These are phyloP conservation scores for Exocentrus adspersus DNA, from an alignment of 2,888 invertebrate genomes.

Conservation along the genomic window DNA sequence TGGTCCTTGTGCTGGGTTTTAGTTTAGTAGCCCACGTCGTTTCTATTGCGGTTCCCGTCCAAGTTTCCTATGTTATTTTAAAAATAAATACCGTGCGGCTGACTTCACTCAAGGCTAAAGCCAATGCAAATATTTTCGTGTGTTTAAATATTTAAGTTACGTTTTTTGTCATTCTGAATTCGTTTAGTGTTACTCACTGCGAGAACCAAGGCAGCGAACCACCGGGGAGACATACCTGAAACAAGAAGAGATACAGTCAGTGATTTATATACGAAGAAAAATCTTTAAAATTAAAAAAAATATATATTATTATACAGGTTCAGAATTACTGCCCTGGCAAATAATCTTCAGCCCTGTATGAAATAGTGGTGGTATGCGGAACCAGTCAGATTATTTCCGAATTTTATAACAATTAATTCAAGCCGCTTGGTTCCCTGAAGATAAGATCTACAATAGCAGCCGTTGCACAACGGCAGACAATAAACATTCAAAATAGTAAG, in stretches of 20 bases:
- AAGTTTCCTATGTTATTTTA: neutral
- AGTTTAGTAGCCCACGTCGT: neutral
- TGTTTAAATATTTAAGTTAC: conserved; percentile 4
- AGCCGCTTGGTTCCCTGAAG: neutral
- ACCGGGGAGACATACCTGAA: conserved; percentile 24
- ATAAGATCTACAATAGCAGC: neutral
- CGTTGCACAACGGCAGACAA: conserved; percentile 4
- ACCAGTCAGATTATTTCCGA: neutral
- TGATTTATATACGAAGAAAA: too few relatives aligned
- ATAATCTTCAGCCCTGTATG: neutral
- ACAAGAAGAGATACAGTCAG: conserved; percentile 7
- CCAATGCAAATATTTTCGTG: conserved; percentile 27
- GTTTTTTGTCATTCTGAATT: conserved; percentile 9
- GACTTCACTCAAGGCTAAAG: conserved; percentile 20
- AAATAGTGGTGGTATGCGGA: neutral
- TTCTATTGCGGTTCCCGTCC: neutral
- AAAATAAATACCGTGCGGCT: conserved; percentile 15
- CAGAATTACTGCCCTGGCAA: neutral
- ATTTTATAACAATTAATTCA: neutral
- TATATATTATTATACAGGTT: too few relatives aligned
- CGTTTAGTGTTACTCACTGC: conserved; percentile 19
- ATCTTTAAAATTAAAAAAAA: too few relatives aligned
- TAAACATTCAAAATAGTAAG: conserved; percentile 8
- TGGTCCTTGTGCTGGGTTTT: neutral
- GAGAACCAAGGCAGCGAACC: neutral